These are phyloP conservation scores for Toxotes jaculatrix DNA, from an alignment of 2,113 vertebrate species.

Conservation along the genomic window DNA sequence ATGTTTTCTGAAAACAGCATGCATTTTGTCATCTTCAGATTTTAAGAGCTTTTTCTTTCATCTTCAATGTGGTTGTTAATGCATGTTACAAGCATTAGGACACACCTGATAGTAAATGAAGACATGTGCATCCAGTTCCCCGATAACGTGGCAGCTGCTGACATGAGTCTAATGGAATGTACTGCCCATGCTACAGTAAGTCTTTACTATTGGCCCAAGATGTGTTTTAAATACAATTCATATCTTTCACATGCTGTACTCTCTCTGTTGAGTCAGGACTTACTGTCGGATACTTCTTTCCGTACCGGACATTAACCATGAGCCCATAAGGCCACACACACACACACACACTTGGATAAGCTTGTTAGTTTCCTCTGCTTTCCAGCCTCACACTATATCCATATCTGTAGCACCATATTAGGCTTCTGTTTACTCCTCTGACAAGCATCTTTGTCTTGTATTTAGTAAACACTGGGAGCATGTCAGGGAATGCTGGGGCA, in stretches of 20 bases:
- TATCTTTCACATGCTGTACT: conserved; percentile 6
- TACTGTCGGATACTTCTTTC: conserved; percentile 20
- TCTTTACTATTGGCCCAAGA: conserved; percentile 32
- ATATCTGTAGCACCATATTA: conserved; percentile 64
- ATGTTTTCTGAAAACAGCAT: no score
- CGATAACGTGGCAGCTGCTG: conserved; percentile 15
- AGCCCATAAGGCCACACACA: conserved; percentile 16
- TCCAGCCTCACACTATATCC: conserved; percentile 18
- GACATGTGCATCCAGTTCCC: neutral
- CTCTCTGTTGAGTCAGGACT: conserved; percentile 3
- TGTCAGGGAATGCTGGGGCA: conserved; percentile 38
- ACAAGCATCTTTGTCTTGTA: conserved; percentile 54
- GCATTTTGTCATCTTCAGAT: neutral
- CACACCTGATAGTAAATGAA: neutral
- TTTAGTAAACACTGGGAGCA: conserved; percentile 49
- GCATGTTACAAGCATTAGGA: neutral
- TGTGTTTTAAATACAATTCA: conserved; percentile 46
- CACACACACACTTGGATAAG: conserved; percentile 21
- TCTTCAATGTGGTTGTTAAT: no score
- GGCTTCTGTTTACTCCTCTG: conserved; percentile 49
- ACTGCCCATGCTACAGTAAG: neutral
- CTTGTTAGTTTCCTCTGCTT: conserved; percentile 21
- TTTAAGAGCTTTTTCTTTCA: neutral
- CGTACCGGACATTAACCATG: conserved; percentile 42
- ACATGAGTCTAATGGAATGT: neutral